These are phyloP conservation scores for Conistra vaccinii DNA, from an alignment of 2,888 invertebrate species.

Conservation along the genomic window DNA sequence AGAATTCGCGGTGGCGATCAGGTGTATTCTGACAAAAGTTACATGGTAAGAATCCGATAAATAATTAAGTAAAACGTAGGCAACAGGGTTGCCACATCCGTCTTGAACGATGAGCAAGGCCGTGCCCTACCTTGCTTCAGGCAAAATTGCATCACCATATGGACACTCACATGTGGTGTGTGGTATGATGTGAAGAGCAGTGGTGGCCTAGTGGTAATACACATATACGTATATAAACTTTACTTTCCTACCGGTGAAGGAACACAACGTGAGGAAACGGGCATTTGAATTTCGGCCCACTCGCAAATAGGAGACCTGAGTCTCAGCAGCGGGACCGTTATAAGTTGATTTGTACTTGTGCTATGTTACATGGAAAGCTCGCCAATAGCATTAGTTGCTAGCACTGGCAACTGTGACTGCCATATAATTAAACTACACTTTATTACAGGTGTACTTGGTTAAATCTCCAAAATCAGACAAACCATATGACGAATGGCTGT, in stretches of 20 bases:
- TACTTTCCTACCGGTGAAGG: neutral
- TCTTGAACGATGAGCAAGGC: too few relatives aligned
- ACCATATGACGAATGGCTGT: constrained; percentile 14
- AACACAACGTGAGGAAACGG: neutral
- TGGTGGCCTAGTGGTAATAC: too few relatives aligned
- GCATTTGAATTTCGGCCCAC: neutral
- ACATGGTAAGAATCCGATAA: constrained; percentile 16
- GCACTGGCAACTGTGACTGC: neutral
- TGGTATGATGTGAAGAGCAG: neutral
- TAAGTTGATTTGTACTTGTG: neutral
- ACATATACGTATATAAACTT: too few relatives aligned
- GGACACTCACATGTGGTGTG: too few relatives aligned
- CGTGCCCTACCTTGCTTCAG: too few relatives aligned
- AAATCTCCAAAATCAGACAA: constrained; percentile 17
- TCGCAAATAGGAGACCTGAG: too few relatives aligned
- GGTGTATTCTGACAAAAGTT: constrained; percentile 40
- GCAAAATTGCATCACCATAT: neutral
- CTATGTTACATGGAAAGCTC: neutral
- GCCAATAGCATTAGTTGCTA: neutral
- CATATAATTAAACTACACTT: neutral
- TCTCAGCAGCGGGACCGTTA: neutral
- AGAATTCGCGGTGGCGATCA: constrained; percentile 51
- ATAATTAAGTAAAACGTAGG: neutral
- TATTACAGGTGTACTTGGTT: constrained; percentile 30
- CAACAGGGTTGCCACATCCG: neutral